These are phyloP conservation scores for Gavialis gangeticus DNA, from an alignment of 2,113 vertebrate genomes.

Conservation along the genomic window DNA sequence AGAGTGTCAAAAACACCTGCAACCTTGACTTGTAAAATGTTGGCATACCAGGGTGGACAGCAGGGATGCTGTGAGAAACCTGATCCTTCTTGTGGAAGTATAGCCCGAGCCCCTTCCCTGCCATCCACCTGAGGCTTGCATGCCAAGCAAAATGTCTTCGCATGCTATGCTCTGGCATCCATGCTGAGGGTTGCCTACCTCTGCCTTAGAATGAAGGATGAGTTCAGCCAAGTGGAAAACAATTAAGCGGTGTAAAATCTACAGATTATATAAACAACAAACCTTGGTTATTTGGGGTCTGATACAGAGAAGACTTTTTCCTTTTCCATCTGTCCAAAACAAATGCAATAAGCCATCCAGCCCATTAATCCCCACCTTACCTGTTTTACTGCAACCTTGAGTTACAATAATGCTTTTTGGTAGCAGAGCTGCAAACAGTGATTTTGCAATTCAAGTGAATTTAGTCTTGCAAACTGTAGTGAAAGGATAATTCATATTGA, in stretches of 20 bases:
- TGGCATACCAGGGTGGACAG: too few species aligned
- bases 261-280: slow-evolving; percentile 43
- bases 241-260: neutral
- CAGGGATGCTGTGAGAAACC: too few species aligned
- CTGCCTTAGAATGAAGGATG: slow-evolving; percentile 28
- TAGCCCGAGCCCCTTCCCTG: too few species aligned
- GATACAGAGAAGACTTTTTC: slow-evolving; percentile 28
- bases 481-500: neutral
- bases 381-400: slow-evolving; percentile 28
- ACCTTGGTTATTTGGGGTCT: neutral
- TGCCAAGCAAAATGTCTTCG: too few species aligned
- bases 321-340: neutral
- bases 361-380: slow-evolving; percentile 2
- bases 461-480: slow-evolving; percentile 12
- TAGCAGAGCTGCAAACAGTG: slow-evolving; percentile 17
- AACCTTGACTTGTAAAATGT: too few species aligned
- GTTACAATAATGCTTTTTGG: slow-evolving; percentile 20
- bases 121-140: too few species aligned
- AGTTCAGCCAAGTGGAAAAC: slow-evolving; percentile 35
- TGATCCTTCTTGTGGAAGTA: too few species aligned
- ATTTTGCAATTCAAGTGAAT: slow-evolving; percentile 42
- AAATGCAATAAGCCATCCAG: slow-evolving; percentile 30
- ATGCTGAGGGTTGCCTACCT: too few species aligned
- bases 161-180: too few species aligned
- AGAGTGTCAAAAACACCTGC: too few species aligned